Base-by-base conservation (phyloP, 2,888 invertebrate genomes). In the Lottia gigantea region DNA sequence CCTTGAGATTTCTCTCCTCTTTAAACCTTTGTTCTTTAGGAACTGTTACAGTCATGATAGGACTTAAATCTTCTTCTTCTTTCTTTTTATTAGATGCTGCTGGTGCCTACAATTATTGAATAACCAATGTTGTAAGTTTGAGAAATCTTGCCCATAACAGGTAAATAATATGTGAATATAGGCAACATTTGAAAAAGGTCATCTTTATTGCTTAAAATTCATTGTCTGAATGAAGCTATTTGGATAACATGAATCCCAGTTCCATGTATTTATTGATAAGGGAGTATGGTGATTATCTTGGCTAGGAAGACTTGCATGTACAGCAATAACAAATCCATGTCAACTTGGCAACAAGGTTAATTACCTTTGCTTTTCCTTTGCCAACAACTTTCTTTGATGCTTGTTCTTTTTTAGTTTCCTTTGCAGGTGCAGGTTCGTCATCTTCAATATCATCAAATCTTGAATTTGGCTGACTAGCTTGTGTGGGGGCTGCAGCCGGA, bases 1-100 rank as follows among this genome's bases (percentile, higher is more conserved):
- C 91, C 90, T 96, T 96, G 71, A 98, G 90, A 88, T 95, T 95
- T 83, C 95, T 95, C 87, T 99, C 98, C 85, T 99, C 98, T 65
- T 95, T 93, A 64, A 95, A 92, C 68, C 99, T 91, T 87, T 97
- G 96, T 87, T 95, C 95, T 88, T 98, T 98, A 66, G 95, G 91
- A 84, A 94, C 95, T 85, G 95, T 96, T 23, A 92, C 91, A 0
- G 93, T 93, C 64, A 97, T 90, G 2, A 95, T 89, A 0, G 95
- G 95, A 0, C 94, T 92, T 0, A 91, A 92, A 80, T 96, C 96
- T 15, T 94, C 92, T 7, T 94, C 92, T 71, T 95, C 96, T 71
- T 96, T 96, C 12, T 93, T 93, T 83, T 95, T 95, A 19, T 91
- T 90, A 71, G 80, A 81, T 23, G 80, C 31, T 6, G 80, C 70